These are phyloP conservation scores for Blastobasis adustella DNA, from an alignment of 2,888 invertebrate genomes.

Conservation along the genomic window DNA sequence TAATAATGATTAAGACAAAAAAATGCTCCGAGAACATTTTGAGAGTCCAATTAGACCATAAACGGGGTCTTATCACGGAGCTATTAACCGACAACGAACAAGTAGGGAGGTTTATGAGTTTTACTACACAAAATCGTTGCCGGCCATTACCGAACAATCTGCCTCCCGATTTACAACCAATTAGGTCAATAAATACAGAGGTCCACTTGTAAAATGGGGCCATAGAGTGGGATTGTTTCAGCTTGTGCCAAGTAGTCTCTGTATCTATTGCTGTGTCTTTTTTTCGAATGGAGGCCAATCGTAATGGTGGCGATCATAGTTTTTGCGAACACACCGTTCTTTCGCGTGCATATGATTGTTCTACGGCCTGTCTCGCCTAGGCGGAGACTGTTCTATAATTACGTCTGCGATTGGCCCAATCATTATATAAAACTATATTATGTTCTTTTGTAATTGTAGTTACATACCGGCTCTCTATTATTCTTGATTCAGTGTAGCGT, in stretches of 20 bases:
- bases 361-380: neutral
- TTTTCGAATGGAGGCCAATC: neutral
- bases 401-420: neutral
- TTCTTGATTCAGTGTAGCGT: too few relatives aligned
- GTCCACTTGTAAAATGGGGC: conserved; percentile 38
- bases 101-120: conserved; percentile 70
- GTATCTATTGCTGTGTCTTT: neutral
- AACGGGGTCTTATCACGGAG: conserved; percentile 58
- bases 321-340: neutral
- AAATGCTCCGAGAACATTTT: conserved; percentile 34
- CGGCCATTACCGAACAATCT: conserved; percentile 61
- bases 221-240: neutral
- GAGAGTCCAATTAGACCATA: conserved; percentile 63
- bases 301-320: neutral
- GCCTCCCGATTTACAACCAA: conserved; percentile 63
- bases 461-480: too few relatives aligned
- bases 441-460: too few relatives aligned
- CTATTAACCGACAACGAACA: conserved; percentile 60
- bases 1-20: conserved; percentile 58
- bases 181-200: conserved; percentile 64
- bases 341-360: neutral
- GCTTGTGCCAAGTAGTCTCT: neutral
- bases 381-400: conserved; percentile 1
- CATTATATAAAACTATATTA: neutral
- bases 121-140: conserved; percentile 67